Conservation (phyloP, 2,113 vertebrate genomes). For the Origma solitaria region DNA sequence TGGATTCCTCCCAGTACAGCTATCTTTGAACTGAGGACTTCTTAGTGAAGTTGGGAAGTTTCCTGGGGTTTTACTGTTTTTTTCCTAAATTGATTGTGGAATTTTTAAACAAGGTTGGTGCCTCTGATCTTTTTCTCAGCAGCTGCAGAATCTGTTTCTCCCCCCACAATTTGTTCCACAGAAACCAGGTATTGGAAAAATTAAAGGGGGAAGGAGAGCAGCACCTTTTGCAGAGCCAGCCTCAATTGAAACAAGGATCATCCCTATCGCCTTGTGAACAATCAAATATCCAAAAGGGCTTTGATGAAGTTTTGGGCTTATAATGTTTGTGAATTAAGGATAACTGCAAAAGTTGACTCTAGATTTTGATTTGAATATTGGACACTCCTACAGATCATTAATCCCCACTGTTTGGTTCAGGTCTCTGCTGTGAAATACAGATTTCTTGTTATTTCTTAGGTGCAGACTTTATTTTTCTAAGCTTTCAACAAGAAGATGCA, state of each 20-base stretch:
- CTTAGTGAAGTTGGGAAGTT: conserved; percentile 70
- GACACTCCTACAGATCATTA: not conserved
- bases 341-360: not conserved
- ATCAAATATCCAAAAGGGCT: not conserved
- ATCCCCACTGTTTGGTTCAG: not conserved
- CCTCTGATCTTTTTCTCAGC: conserved; percentile 77
- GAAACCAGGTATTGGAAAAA: conserved; percentile 58
- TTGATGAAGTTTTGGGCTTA: not conserved
- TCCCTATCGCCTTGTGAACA: not conserved
- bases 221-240: not conserved
- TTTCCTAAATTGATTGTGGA: conserved; percentile 76
- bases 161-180: conserved; percentile 66
- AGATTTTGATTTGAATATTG: conserved; percentile 8
- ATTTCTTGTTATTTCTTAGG: not conserved
- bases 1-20: conserved; percentile 67
- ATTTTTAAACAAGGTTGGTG: conserved; percentile 75
- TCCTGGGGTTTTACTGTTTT: conserved; percentile 72
- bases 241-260: not conserved
- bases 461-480: not conserved
- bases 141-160: conserved; percentile 71
- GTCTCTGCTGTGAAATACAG: not conserved
- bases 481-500: not conserved
- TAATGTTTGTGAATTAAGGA: not conserved
- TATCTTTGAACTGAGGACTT: conserved; percentile 79
- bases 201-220: conserved; percentile 43